These are phyloP conservation scores for Chesias legatella DNA, from an alignment of 2,888 invertebrate species.

Conservation along the genomic window DNA sequence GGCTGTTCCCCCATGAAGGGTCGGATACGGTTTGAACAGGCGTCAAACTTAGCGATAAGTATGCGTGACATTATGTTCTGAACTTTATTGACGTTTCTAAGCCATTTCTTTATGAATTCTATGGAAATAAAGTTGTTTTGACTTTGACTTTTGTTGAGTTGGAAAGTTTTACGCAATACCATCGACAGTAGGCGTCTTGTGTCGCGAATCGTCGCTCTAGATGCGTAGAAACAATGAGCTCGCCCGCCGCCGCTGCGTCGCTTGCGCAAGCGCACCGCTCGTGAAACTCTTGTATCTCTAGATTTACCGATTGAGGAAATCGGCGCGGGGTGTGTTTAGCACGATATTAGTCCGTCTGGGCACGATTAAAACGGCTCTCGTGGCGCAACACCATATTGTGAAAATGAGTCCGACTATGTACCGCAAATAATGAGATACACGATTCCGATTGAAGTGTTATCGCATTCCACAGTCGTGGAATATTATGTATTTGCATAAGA, in stretches of 20 bases:
- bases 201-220: constrained; percentile 57
- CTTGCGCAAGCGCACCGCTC: constrained; percentile 39
- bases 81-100: no score
- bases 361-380: constrained; percentile 22
- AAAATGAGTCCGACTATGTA: background rate
- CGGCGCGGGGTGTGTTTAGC: constrained; percentile 33
- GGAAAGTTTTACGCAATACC: constrained; percentile 43
- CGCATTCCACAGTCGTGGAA: constrained; percentile 25
- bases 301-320: constrained; percentile 46
- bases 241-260: constrained; percentile 37
- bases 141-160: constrained; percentile 36
- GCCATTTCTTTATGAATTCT: no score
- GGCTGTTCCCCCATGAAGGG: no score
- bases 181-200: constrained; percentile 40
- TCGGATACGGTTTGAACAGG: no score
- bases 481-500: constrained; percentile 32
- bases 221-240: constrained; percentile 59
- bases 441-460: constrained; percentile 22
- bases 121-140: no score
- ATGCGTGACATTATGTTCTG: no score
- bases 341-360: constrained; percentile 30
- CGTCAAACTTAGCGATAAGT: no score
- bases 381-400: constrained; percentile 9
- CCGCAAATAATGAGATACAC: constrained; percentile 23
- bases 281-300: constrained; percentile 42